These are phyloP conservation scores for Phataginus tetradactyla DNA, from an alignment of 2,797 vertebrate species.

Conservation along the genomic window DNA sequence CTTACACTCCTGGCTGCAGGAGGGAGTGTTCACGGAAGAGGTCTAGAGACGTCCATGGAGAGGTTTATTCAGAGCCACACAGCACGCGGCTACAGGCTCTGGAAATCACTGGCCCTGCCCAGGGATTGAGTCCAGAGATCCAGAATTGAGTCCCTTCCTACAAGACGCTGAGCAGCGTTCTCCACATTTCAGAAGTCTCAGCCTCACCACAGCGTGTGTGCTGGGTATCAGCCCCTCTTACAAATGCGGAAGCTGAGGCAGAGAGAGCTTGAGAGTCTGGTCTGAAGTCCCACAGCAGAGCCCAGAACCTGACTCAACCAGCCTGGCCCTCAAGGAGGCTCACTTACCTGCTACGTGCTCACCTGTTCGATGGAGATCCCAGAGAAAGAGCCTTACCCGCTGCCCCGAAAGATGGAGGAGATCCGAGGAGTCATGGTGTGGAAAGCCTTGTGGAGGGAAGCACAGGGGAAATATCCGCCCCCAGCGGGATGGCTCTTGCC, in stretches of 20 bases:
- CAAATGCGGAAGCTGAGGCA: neutral
- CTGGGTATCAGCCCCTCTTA: neutral
- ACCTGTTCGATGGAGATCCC: neutral
- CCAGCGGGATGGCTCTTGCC: neutral
- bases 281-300: neutral
- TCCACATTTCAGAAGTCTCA: too few species aligned
- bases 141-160: too few species aligned
- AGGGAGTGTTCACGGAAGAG: neutral
- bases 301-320: neutral
- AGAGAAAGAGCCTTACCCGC: neutral
- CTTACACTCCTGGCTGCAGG: neutral
- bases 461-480: neutral
- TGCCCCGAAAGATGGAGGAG: neutral
- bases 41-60: neutral
- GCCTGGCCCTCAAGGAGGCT: neutral
- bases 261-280: neutral
- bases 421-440: fast-evolving
- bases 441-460: neutral
- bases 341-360: fast-evolving
- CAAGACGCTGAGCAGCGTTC: fast-evolving
- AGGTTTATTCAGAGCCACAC: neutral
- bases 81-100: neutral
- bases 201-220: fast-evolving
- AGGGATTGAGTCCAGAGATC: neutral
- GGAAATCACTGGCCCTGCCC: fast-evolving